These are phyloP conservation scores for Luscinia megarhynchos DNA, from an alignment of 2,797 vertebrate genomes.

Conservation along the genomic window DNA sequence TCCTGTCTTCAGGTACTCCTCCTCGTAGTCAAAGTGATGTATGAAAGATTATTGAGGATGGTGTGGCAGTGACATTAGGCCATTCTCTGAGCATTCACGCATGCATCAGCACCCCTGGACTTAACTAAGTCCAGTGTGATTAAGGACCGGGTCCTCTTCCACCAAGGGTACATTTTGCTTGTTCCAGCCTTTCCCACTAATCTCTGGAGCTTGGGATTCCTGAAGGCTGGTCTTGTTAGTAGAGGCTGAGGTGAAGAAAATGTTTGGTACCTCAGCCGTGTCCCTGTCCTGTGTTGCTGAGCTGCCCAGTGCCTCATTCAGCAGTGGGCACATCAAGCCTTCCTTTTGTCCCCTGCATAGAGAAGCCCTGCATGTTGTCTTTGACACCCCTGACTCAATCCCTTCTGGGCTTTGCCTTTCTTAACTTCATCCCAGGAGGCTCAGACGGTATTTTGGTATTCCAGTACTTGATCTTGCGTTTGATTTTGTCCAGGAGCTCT, in stretches of 20 bases:
- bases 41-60: neutral
- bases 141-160: neutral
- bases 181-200: neutral
- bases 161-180: neutral
- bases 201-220: neutral
- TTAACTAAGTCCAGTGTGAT: neutral
- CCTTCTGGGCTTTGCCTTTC: neutral
- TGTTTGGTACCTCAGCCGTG: neutral
- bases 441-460: neutral
- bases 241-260: neutral
- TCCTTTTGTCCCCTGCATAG: neutral
- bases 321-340: neutral
- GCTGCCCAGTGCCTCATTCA: neutral
- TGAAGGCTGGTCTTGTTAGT: neutral
- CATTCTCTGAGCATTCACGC: rapidly evolving
- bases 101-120: neutral
- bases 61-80: neutral
- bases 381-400: neutral
- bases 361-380: neutral
- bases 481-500: neutral
- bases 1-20: neutral
- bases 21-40: neutral
- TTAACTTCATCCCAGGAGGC: neutral
- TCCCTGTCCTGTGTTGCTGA: neutral
- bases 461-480: neutral